Base-by-base conservation (phyloP, 2,888 invertebrate species). In the Fissipunctia ypsillon region DNA sequence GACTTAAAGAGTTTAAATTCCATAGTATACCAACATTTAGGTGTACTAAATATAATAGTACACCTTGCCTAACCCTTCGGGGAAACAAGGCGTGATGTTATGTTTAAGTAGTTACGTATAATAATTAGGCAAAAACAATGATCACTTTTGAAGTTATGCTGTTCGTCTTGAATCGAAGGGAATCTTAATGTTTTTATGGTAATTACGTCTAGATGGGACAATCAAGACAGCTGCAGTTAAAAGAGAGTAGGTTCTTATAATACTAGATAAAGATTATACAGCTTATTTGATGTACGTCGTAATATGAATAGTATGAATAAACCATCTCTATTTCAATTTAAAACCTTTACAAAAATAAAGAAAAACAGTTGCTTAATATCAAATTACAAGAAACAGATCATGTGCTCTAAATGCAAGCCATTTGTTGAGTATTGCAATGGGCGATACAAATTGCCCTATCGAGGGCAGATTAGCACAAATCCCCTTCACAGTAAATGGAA, bases 401-500 rank as follows among this genome's bases (percentile, higher is more conserved):
- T 63, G 54, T 43, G 71, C 19, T 69, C 38, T 57, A 59, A 71
- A 69, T 71, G 65, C 70, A 59, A 43, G 61, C 50, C 54, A 69
- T 81, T 84, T 76, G 61, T 84, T 84, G 67, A 81, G 84, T 54
- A 81, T 63, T 76, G 78, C 73, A 75, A 77, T 75, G 61, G 74
- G 54, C 50, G 76, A 84, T 73, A 87, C 83, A 82, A 80, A 86
- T 88, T 76, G 80, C 69, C 60, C 80, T 64, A 86, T 80, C 73
- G 76, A 60, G 76, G 61, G 56, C 57, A 76, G 86, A 84, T 86
- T 86, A 86, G 69, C 69, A 63, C 76, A 87, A 86, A 86, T 87
- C 86, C 86, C 48, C 75, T 57, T 76, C 80, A 68, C 80, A 57
- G 78, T 88, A 86, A 86, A 88, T 84, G 80, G 85, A 88, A 86